Percentiles rank a stretch among this genome's conserved stretches.
phyloP scores from a whole-genome alignment of 2,797 vertebrate genomes.

The Antrozous pallidus region DNA sequence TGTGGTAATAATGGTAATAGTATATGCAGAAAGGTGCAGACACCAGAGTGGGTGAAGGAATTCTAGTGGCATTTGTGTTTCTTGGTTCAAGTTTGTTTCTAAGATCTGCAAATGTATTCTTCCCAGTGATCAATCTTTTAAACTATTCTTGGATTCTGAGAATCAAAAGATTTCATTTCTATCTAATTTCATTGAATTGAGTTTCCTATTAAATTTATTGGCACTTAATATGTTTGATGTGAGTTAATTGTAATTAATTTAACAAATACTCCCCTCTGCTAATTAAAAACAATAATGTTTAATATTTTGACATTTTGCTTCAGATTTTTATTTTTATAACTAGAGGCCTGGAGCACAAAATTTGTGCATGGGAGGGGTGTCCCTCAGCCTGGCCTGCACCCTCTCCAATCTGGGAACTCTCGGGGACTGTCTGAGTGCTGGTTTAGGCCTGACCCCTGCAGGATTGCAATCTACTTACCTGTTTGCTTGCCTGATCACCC shows the following conservation, averaged over 20 bases:
- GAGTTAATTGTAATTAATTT: not conserved
- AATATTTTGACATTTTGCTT: not conserved
- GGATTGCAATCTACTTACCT: no score
- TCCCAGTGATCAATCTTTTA: not conserved
- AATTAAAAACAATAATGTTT: slow-evolving; percentile 14
- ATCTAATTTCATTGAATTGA: not conserved
- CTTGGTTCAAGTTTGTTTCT: not conserved
- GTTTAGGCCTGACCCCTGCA: no score
- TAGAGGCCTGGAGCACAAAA: not conserved
- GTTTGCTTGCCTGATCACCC: no score
- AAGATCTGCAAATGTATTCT: not conserved
- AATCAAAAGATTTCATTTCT: not conserved
- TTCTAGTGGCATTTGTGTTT: not conserved
- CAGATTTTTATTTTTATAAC: slow-evolving; percentile 27
- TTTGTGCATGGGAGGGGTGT: no score
- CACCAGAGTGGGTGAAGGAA: not conserved
- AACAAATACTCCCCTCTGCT: not conserved
- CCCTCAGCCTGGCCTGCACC: no score
- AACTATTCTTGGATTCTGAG: not conserved
- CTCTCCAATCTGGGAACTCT: no score
- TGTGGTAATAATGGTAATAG: no score
- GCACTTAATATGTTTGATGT: not conserved
- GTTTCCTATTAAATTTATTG: not conserved
- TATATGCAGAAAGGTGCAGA: not conserved
- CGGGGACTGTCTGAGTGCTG: no score